A percentile compares a stretch with the other conserved stretches of the same genome.
phyloP scores from a whole-genome alignment of 2,888 invertebrate genomes.

The Metalampra italica region DNA sequence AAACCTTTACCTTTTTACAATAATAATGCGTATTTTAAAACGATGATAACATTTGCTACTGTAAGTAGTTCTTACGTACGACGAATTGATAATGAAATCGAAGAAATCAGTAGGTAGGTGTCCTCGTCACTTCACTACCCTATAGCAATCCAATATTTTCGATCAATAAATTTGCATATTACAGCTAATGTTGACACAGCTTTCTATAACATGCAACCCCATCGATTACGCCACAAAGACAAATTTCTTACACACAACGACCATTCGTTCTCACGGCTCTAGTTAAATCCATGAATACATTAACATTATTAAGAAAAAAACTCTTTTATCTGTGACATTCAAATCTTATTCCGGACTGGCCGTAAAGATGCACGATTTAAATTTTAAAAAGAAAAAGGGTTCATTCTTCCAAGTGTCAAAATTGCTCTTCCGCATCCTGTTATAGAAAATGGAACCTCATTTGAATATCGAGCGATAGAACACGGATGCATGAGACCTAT shows the following conservation, averaged over 20 bases:
- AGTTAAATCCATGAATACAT: slow-evolving; percentile 63
- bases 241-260: slow-evolving; percentile 50
- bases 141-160: not conserved
- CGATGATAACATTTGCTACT: too few species aligned
- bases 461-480: slow-evolving; percentile 67
- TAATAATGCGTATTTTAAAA: too few species aligned
- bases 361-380: slow-evolving; percentile 59
- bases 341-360: slow-evolving; percentile 46
- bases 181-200: slow-evolving; percentile 68
- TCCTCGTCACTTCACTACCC: not conserved
- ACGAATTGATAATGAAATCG: not conserved
- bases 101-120: not conserved
- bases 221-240: slow-evolving; percentile 57
- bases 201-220: slow-evolving; percentile 67
- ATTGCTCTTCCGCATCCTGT: slow-evolving; percentile 69
- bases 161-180: slow-evolving; percentile 13
- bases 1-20: too few species aligned
- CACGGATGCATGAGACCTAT: slow-evolving; percentile 45
- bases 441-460: slow-evolving; percentile 54
- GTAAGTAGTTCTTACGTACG: too few species aligned
- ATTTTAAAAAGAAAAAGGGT: slow-evolving; percentile 63
- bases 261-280: slow-evolving; percentile 50
- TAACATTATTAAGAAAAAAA: slow-evolving; percentile 50
- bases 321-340: slow-evolving; percentile 53
- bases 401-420: slow-evolving; percentile 75